A percentile compares a stretch with the other conserved stretches of the same genome.
These are phyloP conservation scores for Hyalella azteca DNA, from an alignment of 2,888 invertebrate species.

Conservation along the genomic window DNA sequence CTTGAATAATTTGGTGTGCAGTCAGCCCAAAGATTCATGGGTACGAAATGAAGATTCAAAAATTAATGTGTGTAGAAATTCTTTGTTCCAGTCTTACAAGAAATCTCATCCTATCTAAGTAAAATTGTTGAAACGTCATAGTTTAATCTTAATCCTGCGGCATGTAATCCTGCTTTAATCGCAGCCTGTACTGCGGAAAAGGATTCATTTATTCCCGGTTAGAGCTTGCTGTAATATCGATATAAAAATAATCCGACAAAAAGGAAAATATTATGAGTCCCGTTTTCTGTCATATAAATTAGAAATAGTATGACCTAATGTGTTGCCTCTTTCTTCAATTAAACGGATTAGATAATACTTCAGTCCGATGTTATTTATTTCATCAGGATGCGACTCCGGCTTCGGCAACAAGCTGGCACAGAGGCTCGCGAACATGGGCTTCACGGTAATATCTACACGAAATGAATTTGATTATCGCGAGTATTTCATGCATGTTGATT, in stretches of 20 bases:
- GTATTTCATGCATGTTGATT: too few relatives aligned
- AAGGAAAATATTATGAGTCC: background rate
- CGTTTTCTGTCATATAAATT: background rate
- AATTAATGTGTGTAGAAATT: too few relatives aligned
- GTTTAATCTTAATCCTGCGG: too few relatives aligned
- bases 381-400: background rate
- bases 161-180: background rate
- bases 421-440: background rate
- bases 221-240: background rate
- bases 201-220: background rate
- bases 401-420: conserved; percentile 1
- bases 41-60: too few relatives aligned
- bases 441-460: background rate
- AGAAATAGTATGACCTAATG: background rate
- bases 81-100: too few relatives aligned
- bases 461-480: too few relatives aligned
- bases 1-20: too few relatives aligned
- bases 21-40: too few relatives aligned
- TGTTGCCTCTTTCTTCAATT: background rate
- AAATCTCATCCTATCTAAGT: too few relatives aligned
- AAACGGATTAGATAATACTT: background rate
- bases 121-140: too few relatives aligned
- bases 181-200: background rate
- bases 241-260: background rate
- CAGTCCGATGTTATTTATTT: background rate